These are phyloP conservation scores for Nomada ruficornis DNA, from an alignment of 2,888 invertebrate genomes.

Conservation along the genomic window DNA sequence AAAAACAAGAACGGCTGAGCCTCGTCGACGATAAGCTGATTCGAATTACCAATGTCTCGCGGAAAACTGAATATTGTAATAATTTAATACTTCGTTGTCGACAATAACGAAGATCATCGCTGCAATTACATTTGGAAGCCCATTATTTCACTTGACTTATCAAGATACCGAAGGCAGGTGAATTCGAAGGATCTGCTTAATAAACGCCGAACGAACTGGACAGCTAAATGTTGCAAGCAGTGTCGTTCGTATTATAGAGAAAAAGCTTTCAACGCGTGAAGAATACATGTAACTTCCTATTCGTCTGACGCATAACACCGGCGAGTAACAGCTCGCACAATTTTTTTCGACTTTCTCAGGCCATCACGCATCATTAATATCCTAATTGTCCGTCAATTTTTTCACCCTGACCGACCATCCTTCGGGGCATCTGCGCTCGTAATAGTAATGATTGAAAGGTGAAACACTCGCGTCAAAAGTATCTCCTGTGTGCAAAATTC, in stretches of 20 bases:
- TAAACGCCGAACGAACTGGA: background rate
- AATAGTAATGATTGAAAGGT: constrained; percentile 69
- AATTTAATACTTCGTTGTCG: background rate
- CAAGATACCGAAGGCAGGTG: background rate
- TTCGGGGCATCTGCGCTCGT: constrained; percentile 29
- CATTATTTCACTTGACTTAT: too few relatives aligned
- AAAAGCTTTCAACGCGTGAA: background rate
- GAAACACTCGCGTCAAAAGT: constrained; percentile 63
- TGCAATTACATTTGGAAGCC: background rate
- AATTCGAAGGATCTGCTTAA: background rate
- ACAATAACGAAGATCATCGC: background rate
- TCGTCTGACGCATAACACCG: background rate
- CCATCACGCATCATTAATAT: constrained; percentile 58
- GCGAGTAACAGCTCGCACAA: background rate
- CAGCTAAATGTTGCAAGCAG: background rate
- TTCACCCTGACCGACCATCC: constrained; percentile 39
- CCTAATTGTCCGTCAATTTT: constrained; percentile 59
- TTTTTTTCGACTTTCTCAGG: constrained; percentile 44
- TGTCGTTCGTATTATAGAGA: background rate
- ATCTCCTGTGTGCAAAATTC: constrained; percentile 28
- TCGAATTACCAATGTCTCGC: constrained; percentile 1
- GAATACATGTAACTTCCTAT: background rate
- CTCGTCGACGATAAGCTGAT: constrained; percentile 21
- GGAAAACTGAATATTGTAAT: background rate
- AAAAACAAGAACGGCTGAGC: constrained; percentile 28